Evolutionary conservation across 53 echinoderm and acorn worm species (phyloP).

Genomic region (Apostichopus leukothele): DNA sequence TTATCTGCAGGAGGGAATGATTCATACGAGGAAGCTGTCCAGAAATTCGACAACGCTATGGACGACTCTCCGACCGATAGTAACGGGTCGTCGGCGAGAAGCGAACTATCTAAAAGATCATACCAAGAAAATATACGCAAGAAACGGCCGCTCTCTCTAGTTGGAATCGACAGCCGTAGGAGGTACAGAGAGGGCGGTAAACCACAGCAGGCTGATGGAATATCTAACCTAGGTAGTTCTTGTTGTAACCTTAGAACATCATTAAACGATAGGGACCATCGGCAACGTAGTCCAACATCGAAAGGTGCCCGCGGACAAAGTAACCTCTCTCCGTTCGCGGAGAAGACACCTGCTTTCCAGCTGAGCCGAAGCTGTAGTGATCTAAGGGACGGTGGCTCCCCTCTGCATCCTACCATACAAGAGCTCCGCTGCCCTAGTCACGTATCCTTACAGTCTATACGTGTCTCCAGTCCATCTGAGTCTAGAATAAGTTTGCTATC

Average conservation of each 20-base stretch:
- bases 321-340: constrained; percentile 40
- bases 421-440: constrained; percentile 81
- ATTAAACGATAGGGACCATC: constrained; percentile 7
- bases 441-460: constrained; percentile 73
- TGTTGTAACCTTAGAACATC: constrained; percentile 54
- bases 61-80: constrained; percentile 46
- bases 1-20: neutral
- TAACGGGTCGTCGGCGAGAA: constrained; percentile 44
- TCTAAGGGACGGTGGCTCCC: constrained; percentile 54
- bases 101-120: constrained; percentile 25
- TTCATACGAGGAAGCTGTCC: neutral
- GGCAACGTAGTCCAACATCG: constrained; percentile 24
- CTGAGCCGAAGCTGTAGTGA: constrained; percentile 78
- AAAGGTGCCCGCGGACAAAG: neutral
- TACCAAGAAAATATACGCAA: constrained; percentile 35
- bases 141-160: constrained; percentile 41
- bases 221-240: constrained; percentile 45
- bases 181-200: neutral
- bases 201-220: constrained; percentile 24
- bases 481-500: constrained; percentile 79
- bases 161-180: constrained; percentile 24
- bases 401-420: constrained; percentile 55
- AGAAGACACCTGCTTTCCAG: constrained; percentile 31
- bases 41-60: neutral
- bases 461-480: constrained; percentile 86